Percentiles rank a stretch among this genome's conserved stretches.
phyloP scores from a whole-genome alignment of 2,797 vertebrate genomes.

The Pseudopleuronectes americanus region DNA sequence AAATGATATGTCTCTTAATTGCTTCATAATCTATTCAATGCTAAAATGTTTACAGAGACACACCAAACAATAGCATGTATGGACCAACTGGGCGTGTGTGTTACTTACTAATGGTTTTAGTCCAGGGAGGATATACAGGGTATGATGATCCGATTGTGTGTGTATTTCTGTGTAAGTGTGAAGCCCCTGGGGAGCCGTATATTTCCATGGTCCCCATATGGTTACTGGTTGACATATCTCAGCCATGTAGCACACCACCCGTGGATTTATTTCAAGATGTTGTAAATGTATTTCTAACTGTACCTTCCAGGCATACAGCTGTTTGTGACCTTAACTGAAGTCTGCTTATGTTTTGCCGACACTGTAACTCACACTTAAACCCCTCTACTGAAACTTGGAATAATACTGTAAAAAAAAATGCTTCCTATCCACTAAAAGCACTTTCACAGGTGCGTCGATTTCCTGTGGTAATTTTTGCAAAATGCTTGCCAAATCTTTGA shows the following conservation, averaged over 20 bases:
- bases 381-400: conserved; percentile 17
- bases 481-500: conserved; percentile 9
- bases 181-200: too few species aligned
- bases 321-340: conserved; percentile 17
- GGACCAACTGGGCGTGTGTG: neutral
- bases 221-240: neutral
- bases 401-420: neutral
- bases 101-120: conserved; percentile 4
- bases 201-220: neutral
- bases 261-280: conserved; percentile 15
- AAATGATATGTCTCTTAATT: neutral
- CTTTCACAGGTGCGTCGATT: conserved; percentile 25
- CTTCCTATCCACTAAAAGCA: neutral
- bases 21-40: neutral
- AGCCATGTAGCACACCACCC: neutral
- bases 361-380: conserved; percentile 16
- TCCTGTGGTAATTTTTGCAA: conserved; percentile 5
- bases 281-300: conserved; percentile 30
- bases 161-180: too few species aligned
- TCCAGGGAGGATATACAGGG: neutral
- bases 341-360: conserved; percentile 18
- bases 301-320: conserved; percentile 1
- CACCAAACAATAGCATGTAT: neutral
- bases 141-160: too few species aligned
- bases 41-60: neutral